Evolutionary conservation across 1,140 invertebrate species (phyloP).

Genomic region (Colletes latitarsis): DNA sequence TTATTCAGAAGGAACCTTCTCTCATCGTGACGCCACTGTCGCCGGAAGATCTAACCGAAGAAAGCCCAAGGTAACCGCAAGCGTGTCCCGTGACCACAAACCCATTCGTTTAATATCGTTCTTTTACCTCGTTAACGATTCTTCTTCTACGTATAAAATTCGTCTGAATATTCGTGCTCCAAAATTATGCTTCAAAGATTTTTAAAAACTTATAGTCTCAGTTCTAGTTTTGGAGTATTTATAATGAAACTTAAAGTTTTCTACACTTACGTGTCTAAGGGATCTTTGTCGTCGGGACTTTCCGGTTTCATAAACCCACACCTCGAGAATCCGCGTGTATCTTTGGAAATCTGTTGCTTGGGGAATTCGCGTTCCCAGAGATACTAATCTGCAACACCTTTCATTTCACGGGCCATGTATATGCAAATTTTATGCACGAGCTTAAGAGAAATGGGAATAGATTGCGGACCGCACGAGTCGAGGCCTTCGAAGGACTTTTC

Average conservation of each 20-base stretch:
- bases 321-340: neutral
- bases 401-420: neutral
- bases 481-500: slow-evolving; percentile 5
- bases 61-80: slow-evolving; percentile 37
- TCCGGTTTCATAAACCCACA: too few relatives aligned
- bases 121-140: neutral
- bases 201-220: too few relatives aligned
- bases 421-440: neutral
- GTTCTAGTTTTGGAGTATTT: too few relatives aligned
- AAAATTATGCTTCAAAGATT: too few relatives aligned
- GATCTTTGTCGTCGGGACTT: too few relatives aligned
- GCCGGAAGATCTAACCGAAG: slow-evolving; percentile 35
- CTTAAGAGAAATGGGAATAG: neutral
- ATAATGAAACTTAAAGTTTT: too few relatives aligned
- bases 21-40: slow-evolving; percentile 65
- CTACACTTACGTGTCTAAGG: too few relatives aligned
- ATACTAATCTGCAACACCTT: neutral
- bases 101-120: neutral
- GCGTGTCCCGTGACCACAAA: neutral
- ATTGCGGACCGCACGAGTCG: neutral
- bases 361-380: neutral
- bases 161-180: neutral
- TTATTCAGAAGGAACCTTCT: slow-evolving; percentile 62
- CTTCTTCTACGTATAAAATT: neutral
- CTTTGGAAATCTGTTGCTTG: neutral